Base-by-base conservation (phyloP, 2,888 invertebrate species). In the Eupithecia pulchellata region DNA sequence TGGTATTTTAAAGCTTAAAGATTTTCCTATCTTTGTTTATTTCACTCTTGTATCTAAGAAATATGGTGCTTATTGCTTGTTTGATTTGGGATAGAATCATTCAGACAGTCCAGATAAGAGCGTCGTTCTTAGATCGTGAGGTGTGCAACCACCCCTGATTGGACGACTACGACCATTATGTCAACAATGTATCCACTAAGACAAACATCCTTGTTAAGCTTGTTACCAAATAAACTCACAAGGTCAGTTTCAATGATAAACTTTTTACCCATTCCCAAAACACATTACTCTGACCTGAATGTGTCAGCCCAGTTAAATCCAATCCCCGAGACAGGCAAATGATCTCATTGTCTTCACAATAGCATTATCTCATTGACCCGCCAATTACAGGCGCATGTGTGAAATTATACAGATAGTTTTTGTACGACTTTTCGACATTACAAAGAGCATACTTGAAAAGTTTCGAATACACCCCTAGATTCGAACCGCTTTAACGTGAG, bases 361-460 rank as follows among this genome's bases (percentile, higher is more conserved):
- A 60, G 60, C 52, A 67, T 72, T 67, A 76, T 62, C 71, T 75
- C 64, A 73, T 70, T 75, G 72, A 72, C 74, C 68, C 65, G 55
- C 47, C 73, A 73, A 73, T 75, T 70, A 66, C 52, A n/a, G 20
- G 66, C 42, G 60, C 62, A 66, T 63, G 74, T 71, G 67, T 67
- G 69, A 72, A 71, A 32, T 57, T 0, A 57, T 29, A 14, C 57
- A 17, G 20, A 47, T 9, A 20, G 42, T 4, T 4, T 5, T 17
- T 14, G 4, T 14, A 39, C 8, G 17, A 42, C n/a, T 47, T 42
- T 42, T 47, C 1, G 42, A 47, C 42, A 20, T 47, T 20, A 20
- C n/a, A 47, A n/a, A n/a, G n/a, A 20, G 42, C n/a, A 42, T 42
- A 8, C 17, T 42, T 42, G n/a, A n/a, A n/a, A n/a, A n/a, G n/a